phyloP scores from a whole-genome alignment of 2,113 vertebrate genomes.

The Malurus elegans region DNA sequence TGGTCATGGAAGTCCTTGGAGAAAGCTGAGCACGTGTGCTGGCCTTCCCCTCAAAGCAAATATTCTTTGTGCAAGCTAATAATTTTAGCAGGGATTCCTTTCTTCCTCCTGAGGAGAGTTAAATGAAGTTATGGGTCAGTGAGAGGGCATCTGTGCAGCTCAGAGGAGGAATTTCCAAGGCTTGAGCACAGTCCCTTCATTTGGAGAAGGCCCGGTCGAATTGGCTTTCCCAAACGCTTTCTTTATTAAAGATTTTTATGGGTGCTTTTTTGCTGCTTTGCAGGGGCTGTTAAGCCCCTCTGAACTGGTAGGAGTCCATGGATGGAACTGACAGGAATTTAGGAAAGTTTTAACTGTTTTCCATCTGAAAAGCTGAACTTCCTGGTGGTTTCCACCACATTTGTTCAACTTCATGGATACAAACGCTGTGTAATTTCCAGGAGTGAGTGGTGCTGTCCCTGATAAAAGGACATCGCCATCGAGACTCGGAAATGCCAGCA shows the following conservation, averaged over 20 bases:
- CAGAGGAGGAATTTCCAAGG: not conserved
- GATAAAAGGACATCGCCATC: not conserved
- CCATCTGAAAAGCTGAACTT: not conserved
- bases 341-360: not conserved
- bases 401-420: not conserved
- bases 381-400: not conserved
- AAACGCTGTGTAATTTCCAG: not conserved
- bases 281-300: not conserved
- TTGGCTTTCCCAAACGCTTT: not conserved
- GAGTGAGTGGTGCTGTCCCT: not conserved
- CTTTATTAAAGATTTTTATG: constrained; percentile 16
- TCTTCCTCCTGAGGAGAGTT: constrained; percentile 54
- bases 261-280: not conserved
- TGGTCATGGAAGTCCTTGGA: not conserved
- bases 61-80: constrained; percentile 17
- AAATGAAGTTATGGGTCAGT: constrained; percentile 54
- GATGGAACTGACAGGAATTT: not conserved
- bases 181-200: not conserved
- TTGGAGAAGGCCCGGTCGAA: not conserved
- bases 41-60: constrained; percentile 42
- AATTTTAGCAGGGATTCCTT: constrained; percentile 58
- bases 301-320: not conserved
- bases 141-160: constrained; percentile 15
- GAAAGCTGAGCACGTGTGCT: constrained; percentile 47
- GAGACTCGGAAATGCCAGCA: not conserved